These are phyloP conservation scores for Heliconius ethilla DNA, from an alignment of 2,888 invertebrate genomes.

Conservation along the genomic window DNA sequence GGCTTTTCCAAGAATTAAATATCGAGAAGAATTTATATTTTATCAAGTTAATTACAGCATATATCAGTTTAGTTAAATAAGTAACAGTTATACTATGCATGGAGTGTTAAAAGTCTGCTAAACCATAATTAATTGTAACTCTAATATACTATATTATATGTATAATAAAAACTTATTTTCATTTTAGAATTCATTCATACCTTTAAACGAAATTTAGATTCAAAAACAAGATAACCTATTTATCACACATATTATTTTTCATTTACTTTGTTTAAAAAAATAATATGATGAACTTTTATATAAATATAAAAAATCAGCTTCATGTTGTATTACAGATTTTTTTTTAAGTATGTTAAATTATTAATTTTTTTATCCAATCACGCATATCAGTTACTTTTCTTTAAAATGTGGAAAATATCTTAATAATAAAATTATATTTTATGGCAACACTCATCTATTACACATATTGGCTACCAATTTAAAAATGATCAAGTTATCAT, in stretches of 20 bases:
- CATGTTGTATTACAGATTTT: background rate
- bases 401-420: background rate
- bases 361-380: background rate
- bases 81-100: background rate
- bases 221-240: too few species aligned
- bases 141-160: too few species aligned
- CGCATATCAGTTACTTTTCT: conserved; percentile 22
- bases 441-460: conserved; percentile 9
- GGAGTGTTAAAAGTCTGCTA: background rate
- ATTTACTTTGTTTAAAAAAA: background rate
- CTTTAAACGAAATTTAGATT: too few species aligned
- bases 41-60: conserved; percentile 9
- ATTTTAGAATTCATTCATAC: background rate
- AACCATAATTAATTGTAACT: background rate
- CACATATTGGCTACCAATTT: background rate
- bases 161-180: background rate
- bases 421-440: background rate
- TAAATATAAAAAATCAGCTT: conserved; percentile 6
- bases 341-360: background rate
- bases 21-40: background rate
- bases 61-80: background rate
- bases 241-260: too few species aligned
- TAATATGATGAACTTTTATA: background rate
- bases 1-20: background rate
- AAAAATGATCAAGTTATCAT: background rate